Evolutionary conservation across 2,797 vertebrate genomes (phyloP), one percentile per base, ranked within the genome.

Genomic region (Bufotes viridis): DNA sequence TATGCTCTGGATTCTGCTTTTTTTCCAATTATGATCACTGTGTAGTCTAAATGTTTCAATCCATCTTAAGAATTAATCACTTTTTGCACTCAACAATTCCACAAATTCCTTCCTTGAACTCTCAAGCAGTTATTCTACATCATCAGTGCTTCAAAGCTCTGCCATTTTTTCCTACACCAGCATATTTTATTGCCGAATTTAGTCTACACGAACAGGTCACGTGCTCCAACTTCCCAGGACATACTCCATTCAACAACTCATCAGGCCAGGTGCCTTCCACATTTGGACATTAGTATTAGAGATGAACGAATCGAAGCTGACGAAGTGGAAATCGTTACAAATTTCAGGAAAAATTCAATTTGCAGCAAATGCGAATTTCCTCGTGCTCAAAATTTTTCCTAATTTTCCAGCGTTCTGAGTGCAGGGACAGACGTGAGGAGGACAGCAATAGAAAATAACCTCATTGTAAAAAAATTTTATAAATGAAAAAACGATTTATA

Each of bases 1-100:
- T 69, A 51, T 14, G 29, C 70, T 49, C 58, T 34, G 58, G 74
- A 78, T 65, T 69, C 20, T 13, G 17, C 15, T 29, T 75, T 76
- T 42, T 51, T 81, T 76, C 78, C 57, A 67, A 1, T 7, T 60
- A 86, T 86, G 86, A 89, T 51, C 29, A 69, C 17, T 81, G 80
- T 86, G 86, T 86, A 86, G 84, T 79, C 84, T 89, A 24, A 70
- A 76, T 24, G 69, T 65, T 81, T n/a, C 34, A 82, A 79, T 81
- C 61, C 51, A 10, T 78, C 79, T 70, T 67, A 15, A 63, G 34
- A 82, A 86, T 61, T 24, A 79, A 61, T 57, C 1, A 13, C 42
- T 58, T 65, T 53, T 60, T n/a, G 65, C 51, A 69, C 18, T 53
- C 70, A 22, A 42, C 29, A 83, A 89, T 86, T 89, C 58, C 61